phyloP scores from a whole-genome alignment of 2,797 vertebrate species.

The Kryptopterus vitreolus region DNA sequence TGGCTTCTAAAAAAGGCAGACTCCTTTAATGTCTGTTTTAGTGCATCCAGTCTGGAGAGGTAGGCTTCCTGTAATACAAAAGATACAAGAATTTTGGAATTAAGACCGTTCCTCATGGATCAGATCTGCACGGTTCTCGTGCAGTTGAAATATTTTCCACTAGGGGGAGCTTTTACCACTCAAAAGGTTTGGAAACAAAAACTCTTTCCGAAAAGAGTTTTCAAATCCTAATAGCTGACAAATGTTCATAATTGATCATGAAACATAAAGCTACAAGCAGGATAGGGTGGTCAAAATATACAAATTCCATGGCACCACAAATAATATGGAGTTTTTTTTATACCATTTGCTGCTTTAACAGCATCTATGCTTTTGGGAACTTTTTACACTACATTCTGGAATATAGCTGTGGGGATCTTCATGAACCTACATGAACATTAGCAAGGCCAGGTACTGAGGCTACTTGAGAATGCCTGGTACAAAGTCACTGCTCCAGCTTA shows the following conservation, averaged over 20 bases:
- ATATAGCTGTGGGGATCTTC: background rate
- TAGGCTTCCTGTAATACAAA: slow-evolving; percentile 66
- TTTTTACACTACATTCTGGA: background rate
- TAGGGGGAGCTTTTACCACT: slow-evolving; percentile 21
- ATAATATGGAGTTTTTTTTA: background rate
- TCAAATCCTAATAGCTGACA: background rate
- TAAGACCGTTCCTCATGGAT: background rate
- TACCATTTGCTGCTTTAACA: background rate
- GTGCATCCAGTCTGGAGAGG: slow-evolving; percentile 70
- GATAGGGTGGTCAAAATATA: background rate
- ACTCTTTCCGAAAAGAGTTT: background rate
- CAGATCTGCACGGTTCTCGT: background rate
- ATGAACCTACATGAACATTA: background rate
- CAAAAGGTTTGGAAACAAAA: background rate
- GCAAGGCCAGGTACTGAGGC: background rate
- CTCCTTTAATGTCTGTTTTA: slow-evolving; percentile 64
- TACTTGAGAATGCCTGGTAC: background rate
- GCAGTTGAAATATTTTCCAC: slow-evolving; percentile 13
- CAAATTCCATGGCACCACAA: background rate
- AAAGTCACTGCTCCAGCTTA: background rate
- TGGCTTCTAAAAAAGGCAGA: slow-evolving; percentile 74
- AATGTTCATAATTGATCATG: background rate
- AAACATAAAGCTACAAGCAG: background rate
- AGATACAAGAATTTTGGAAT: background rate
- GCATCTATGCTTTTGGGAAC: background rate